These are phyloP conservation scores for Mycogona germanica DNA, from an alignment of 2,888 invertebrate species.

Conservation along the genomic window DNA sequence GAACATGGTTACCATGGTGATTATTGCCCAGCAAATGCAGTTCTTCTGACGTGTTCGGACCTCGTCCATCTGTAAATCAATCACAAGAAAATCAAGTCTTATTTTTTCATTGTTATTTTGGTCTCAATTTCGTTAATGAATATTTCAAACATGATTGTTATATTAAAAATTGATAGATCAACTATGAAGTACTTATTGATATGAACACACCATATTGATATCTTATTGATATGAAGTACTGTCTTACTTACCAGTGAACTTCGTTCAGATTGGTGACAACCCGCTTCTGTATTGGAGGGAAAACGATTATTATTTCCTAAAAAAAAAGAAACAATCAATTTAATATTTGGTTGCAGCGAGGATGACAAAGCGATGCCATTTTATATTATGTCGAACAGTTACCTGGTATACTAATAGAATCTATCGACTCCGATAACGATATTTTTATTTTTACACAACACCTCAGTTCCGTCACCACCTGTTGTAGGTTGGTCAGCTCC, in stretches of 20 bases:
- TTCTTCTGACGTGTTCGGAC: constrained; percentile 27
- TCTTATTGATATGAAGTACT: not conserved
- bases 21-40: constrained; percentile 28
- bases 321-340: constrained; percentile 13
- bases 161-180: no score
- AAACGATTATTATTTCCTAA: constrained; percentile 14
- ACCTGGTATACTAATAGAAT: constrained; percentile 8
- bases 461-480: constrained; percentile 7
- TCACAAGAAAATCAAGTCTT: no score
- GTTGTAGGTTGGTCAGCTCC: constrained; percentile 11
- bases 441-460: not conserved
- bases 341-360: not conserved
- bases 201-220: no score
- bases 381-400: not conserved
- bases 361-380: not conserved
- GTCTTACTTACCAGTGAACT: constrained; percentile 11
- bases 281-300: constrained; percentile 10
- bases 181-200: no score
- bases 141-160: no score
- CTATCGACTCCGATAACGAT: constrained; percentile 3
- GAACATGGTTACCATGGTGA: constrained; percentile 27
- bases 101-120: no score
- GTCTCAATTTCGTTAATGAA: no score
- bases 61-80: constrained; percentile 26
- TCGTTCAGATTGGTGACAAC: constrained; percentile 6